Evolutionary conservation across 2,113 vertebrate genomes (phyloP).

Genomic region (Austrofundulus limnaeus): DNA sequence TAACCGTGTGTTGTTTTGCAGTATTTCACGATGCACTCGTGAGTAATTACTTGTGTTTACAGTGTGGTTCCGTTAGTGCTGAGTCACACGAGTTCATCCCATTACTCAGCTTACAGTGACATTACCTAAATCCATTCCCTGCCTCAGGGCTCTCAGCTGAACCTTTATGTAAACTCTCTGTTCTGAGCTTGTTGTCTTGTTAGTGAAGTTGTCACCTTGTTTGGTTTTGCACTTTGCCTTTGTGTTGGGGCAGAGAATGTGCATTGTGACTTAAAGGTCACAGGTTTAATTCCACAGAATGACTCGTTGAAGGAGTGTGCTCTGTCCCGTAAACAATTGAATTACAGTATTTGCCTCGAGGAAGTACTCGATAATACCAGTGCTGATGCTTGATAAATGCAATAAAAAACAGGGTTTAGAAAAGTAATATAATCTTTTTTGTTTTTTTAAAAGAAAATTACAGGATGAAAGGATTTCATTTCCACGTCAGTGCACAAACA

Average conservation of each 20-base stretch:
- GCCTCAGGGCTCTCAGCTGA: background rate
- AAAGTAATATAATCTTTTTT: background rate
- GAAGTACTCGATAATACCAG: background rate
- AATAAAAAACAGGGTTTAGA: background rate
- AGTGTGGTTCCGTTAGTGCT: conserved; percentile 11
- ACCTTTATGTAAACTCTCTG: conserved; percentile 1
- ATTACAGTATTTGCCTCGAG: background rate
- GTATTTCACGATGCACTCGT: conserved; percentile 6
- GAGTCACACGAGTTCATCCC: conserved; percentile 19
- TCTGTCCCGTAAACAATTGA: conserved; percentile 14
- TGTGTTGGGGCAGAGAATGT: background rate
- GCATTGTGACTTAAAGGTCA: conserved; percentile 25
- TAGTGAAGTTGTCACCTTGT: conserved; percentile 4
- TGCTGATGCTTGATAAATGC: background rate
- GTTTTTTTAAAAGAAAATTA: background rate
- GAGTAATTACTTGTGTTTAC: conserved; percentile 34
- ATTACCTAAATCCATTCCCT: background rate
- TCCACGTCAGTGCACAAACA: conserved; percentile 7
- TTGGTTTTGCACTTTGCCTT: background rate
- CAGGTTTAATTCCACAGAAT: conserved; percentile 18
- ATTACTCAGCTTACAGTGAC: conserved; percentile 6
- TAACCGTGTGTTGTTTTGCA: background rate
- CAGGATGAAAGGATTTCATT: background rate
- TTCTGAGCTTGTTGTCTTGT: conserved; percentile 1
- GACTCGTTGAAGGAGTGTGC: conserved; percentile 22